A percentile compares a stretch with the other conserved stretches of the same genome.
phyloP scores from a whole-genome alignment of 2,888 invertebrate species.

The Atethmia centrago region DNA sequence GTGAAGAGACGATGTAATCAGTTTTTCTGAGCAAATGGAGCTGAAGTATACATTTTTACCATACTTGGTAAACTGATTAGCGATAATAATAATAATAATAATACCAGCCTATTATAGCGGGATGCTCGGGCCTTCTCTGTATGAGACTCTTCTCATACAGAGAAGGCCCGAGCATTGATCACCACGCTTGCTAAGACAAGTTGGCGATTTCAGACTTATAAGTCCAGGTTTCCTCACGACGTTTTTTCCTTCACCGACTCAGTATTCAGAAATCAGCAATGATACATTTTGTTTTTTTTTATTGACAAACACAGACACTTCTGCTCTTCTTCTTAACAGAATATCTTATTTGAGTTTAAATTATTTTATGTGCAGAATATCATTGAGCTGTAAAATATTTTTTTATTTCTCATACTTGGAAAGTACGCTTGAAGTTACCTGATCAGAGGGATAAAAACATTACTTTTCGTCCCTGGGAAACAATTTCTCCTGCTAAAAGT shows the following conservation, averaged over 20 bases:
- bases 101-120: background rate
- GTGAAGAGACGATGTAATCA: conserved; percentile 23
- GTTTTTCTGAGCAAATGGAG: conserved; percentile 23
- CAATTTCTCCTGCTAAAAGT: too few relatives aligned
- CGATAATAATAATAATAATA: background rate
- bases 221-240: background rate
- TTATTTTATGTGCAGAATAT: too few relatives aligned
- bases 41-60: background rate
- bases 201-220: background rate
- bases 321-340: too few relatives aligned
- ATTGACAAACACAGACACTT: background rate
- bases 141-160: too few relatives aligned
- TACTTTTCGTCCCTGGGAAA: too few relatives aligned
- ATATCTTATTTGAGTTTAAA: background rate
- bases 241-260: background rate
- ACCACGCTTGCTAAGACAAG: background rate
- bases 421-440: too few relatives aligned
- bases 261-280: background rate
- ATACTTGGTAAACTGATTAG: background rate
- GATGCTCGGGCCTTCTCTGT: too few relatives aligned
- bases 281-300: background rate
- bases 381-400: too few relatives aligned
- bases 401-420: too few relatives aligned
- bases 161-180: background rate
- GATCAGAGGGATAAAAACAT: too few relatives aligned